phyloP scores from a whole-genome alignment of 2,888 invertebrate species.

The Lepidocyrtinus sp. region DNA sequence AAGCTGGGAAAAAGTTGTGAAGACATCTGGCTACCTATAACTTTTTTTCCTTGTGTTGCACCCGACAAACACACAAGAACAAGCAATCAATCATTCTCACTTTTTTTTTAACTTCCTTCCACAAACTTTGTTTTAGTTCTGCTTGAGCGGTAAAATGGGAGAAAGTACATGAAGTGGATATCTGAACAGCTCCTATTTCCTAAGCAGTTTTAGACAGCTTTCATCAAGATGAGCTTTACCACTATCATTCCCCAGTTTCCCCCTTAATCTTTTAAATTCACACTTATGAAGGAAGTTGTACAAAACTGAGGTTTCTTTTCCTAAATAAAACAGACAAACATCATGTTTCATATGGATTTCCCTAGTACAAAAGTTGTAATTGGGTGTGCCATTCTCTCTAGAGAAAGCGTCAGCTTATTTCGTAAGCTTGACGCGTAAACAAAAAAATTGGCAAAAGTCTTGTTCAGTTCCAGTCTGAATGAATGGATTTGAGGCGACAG shows the following conservation, averaged over 20 bases:
- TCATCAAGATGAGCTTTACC: conserved; percentile 27
- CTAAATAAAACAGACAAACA: conserved; percentile 11
- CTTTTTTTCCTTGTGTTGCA: conserved; percentile 26
- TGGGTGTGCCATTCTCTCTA: neutral
- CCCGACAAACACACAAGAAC: conserved; percentile 18
- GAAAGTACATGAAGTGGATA: neutral
- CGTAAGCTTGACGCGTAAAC: neutral
- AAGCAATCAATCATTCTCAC: conserved; percentile 51
- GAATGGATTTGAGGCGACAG: conserved; percentile 19
- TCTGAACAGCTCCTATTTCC: neutral
- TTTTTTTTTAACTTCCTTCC: conserved; percentile 16
- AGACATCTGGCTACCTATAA: conserved; percentile 1
- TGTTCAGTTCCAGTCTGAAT: neutral
- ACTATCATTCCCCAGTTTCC: conserved; percentile 27
- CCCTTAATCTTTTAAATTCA: conserved; percentile 13
- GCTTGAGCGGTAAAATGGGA: neutral
- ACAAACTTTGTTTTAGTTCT: conserved; percentile 3
- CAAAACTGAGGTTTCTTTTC: neutral
- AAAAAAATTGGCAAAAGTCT: too few species aligned
- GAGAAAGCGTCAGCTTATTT: neutral
- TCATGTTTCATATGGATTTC: conserved; percentile 8
- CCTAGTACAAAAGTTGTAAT: neutral
- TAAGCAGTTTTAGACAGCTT: conserved; percentile 8
- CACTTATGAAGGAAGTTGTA: neutral
- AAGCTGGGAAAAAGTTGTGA: conserved; percentile 13